These are phyloP conservation scores for Synodontis membranacea DNA, from an alignment of 2,113 vertebrate genomes.

Conservation along the genomic window DNA sequence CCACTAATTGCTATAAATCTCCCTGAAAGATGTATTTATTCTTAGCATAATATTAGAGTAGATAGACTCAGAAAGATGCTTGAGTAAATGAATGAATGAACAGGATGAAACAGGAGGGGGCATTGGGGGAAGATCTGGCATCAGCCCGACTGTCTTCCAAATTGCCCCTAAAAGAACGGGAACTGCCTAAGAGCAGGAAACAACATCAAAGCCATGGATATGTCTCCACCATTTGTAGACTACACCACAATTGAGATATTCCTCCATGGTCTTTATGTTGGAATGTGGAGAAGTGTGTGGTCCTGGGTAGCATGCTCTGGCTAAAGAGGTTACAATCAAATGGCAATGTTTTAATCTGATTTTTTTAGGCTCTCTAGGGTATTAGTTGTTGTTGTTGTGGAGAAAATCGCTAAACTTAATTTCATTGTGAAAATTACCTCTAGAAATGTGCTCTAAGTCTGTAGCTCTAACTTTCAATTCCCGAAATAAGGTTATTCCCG, in stretches of 20 bases:
- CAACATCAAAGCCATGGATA: slow-evolving; percentile 62
- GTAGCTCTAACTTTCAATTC: background rate
- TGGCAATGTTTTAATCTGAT: background rate
- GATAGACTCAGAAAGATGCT: background rate
- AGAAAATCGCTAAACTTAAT: background rate
- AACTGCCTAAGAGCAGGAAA: slow-evolving; percentile 60
- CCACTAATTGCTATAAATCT: background rate
- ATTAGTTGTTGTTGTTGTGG: background rate
- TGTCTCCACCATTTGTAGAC: slow-evolving; percentile 57
- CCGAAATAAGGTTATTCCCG: background rate
- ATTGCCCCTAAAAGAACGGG: slow-evolving; percentile 50
- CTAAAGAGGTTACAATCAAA: slow-evolving; percentile 3
- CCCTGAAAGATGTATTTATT: background rate
- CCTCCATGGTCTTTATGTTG: slow-evolving; percentile 62
- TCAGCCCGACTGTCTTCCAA: slow-evolving; percentile 47
- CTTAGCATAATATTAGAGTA: background rate
- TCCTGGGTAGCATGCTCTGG: slow-evolving; percentile 29
- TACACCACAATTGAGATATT: slow-evolving; percentile 59
- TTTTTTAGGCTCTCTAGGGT: background rate
- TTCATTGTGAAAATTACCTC: background rate
- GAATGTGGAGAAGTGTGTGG: slow-evolving; percentile 55
- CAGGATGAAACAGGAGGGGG: slow-evolving; percentile 15
- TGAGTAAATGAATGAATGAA: slow-evolving; percentile 23
- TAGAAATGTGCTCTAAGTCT: background rate
- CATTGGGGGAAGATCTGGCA: slow-evolving; percentile 25